Percentiles rank a stretch among this genome's conserved stretches.
Conservation (phyloP, 1,140 invertebrate species). For the Drosophila biarmipes region DNA sequence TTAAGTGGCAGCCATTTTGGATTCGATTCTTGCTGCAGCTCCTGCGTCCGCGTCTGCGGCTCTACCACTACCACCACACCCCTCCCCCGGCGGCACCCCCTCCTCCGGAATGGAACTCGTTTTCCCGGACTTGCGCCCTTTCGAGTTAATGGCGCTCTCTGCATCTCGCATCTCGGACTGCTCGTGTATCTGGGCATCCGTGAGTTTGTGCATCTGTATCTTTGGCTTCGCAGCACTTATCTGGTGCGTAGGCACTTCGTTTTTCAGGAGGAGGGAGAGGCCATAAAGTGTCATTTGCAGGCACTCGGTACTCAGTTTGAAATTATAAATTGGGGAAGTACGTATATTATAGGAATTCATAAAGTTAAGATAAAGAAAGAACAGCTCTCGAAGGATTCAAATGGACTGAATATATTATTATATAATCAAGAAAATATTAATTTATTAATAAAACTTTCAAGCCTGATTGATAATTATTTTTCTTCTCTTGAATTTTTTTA, state of each 20-base stretch:
- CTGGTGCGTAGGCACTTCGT: constrained; percentile 44
- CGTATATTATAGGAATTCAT: background rate
- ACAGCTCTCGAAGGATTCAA: background rate
- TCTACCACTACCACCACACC: constrained; percentile 1
- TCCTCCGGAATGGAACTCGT: constrained; percentile 47
- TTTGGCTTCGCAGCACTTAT: constrained; percentile 52
- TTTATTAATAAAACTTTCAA: background rate
- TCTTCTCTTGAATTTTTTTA: background rate
- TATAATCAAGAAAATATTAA: too few species aligned
- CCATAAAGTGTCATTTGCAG: constrained; percentile 40
- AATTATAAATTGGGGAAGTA: constrained; percentile 12
- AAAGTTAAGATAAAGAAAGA: background rate
- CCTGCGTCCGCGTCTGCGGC: constrained; percentile 18
- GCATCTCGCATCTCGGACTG: constrained; percentile 38
- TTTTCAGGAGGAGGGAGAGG: background rate
- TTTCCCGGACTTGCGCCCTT: constrained; percentile 61
- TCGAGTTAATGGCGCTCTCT: constrained; percentile 69
- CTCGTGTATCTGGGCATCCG: constrained; percentile 44
- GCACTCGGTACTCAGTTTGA: constrained; percentile 14
- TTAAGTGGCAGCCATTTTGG: constrained; percentile 66
- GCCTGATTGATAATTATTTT: background rate
- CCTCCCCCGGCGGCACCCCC: background rate
- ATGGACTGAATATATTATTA: background rate
- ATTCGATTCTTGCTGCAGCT: constrained; percentile 42
- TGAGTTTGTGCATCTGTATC: constrained; percentile 57